A percentile compares a stretch with the other conserved stretches of the same genome.
Conservation (phyloP, 2,888 invertebrate genomes). For the Himalopsyche anomala region DNA sequence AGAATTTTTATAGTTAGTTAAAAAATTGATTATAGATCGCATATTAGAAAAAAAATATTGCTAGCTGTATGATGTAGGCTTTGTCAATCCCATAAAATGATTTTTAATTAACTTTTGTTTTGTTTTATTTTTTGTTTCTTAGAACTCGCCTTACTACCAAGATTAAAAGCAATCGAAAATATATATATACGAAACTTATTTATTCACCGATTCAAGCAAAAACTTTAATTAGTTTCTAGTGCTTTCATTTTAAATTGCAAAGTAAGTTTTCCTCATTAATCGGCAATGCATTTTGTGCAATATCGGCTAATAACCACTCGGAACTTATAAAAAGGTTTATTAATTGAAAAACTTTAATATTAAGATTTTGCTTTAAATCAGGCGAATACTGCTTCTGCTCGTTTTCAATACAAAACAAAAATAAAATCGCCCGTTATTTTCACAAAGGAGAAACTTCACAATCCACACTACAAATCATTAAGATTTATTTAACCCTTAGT, state of each 20-base stretch:
- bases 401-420: constrained; percentile 55
- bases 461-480: constrained; percentile 46
- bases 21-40: too few species aligned
- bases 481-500: constrained; percentile 1
- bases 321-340: constrained; percentile 50
- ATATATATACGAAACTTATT: constrained; percentile 16
- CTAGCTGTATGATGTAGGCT: too few species aligned
- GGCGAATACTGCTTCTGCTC: constrained; percentile 50
- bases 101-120: too few species aligned
- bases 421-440: constrained; percentile 51
- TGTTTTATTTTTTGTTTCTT: too few species aligned
- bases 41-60: too few species aligned
- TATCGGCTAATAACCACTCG: constrained; percentile 45
- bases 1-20: too few species aligned
- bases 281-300: constrained; percentile 11
- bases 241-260: constrained; percentile 46
- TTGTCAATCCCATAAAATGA: too few species aligned
- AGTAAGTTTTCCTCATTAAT: constrained; percentile 43
- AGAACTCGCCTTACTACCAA: too few species aligned
- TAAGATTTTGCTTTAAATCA: constrained; percentile 61
- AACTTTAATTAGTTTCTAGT: constrained; percentile 49
- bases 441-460: constrained; percentile 53
- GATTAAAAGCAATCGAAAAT: neutral
- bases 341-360: constrained; percentile 63
- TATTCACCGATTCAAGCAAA: constrained; percentile 4